Evolutionary conservation across 2,113 vertebrate genomes (phyloP), one percentile per base, ranked within the genome.

Genomic region (Numenius arquata): DNA sequence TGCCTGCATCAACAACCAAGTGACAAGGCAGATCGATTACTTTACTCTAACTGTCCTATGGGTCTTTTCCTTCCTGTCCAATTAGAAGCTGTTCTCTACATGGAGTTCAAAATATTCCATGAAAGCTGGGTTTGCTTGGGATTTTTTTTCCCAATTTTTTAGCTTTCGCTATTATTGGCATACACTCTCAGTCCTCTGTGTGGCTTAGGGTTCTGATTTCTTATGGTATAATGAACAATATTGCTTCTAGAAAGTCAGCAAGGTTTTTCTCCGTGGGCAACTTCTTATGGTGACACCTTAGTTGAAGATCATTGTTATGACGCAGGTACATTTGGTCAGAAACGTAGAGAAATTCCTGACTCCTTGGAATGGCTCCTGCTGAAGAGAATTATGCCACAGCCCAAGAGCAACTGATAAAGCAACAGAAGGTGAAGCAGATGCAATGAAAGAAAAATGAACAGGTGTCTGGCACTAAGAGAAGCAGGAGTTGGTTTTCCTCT

Each of bases 381-480:
- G 74, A 76, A 77, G 30, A 93, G 53, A 90, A 70, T 83, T 91
- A 74, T 77, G 32, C n/a, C 67, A 77, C n/a, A 67, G 62, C 25
- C 18, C 30, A 70, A 89, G 32, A 90, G 29, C 55, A 94, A 77
- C 47, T 86, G 30, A 47, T 55, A 95, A 40, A 96, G 45, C n/a
- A 94, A 73, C 90, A 96, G 93, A 96, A 96, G 78, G 92, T 86
- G 63, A 90, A 97, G 75, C 92, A 97, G 92, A 90, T 95, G 95
- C 82, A 93, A 58, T 63, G 21, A 85, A 83, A 93, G 63, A 85
- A 94, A 96, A 96, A 88, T 90, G 59, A 95, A 73, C 95, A 96
- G 96, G 88, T 96, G 93, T 96, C 72, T 97, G 96, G 93, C 92
- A 90, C 23, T 55, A 62, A 70, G 78, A 88, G 78, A 90, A 91